Evolutionary conservation across 2,888 invertebrate genomes (phyloP), one percentile per base, ranked within the genome.

Genomic region (Rhimphoctona megacephalus): DNA sequence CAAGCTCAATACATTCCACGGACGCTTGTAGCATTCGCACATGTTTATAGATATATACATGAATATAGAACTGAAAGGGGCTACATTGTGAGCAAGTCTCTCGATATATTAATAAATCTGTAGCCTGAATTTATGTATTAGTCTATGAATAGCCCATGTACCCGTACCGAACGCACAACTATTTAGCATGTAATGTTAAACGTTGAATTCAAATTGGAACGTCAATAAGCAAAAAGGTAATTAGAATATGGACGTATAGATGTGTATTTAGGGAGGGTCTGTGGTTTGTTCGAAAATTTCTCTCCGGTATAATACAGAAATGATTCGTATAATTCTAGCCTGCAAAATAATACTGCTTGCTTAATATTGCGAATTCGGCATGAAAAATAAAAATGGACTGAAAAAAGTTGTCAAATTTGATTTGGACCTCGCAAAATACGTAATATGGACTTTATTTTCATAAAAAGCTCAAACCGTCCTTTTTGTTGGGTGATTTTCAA

Each of bases 241-340:
- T 82, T 74, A 82, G 74, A 82, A 76, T 69, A 72, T 81, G 61
- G 61, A 82, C 76, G 64, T 69, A 64, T 81, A 79, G n/a, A n/a
- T n/a, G n/a, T 79, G 74, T 73, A 81, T 54, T 61, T 67, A 14
- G 43, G 25, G 33, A 36, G 14, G 14, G 36, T 19, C 52, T 74
- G 79, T 61, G 69, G 69, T 79, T 67, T 33, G 57, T 19, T 36
- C 61, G 22, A 54, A 54, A 72, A 46, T 46, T 19, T n/a, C 39
- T 79, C 79, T 57, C 70, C 6, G 30, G 1, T 57, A 57, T 14
- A 8, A 30, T 30, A 17, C 30, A 2, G 61, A 61, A 11, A 30
- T 7, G 25, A 17, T 61, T 61, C 14, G 17, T 61, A 17, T 14
- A 25, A 57, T 57, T 3, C 8, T 57, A 25, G 22, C 14, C 11